Percentiles rank a stretch among this genome's conserved stretches.
Conservation (phyloP, 2,113 vertebrate species). For the Chamaetylas fuelleborni region DNA sequence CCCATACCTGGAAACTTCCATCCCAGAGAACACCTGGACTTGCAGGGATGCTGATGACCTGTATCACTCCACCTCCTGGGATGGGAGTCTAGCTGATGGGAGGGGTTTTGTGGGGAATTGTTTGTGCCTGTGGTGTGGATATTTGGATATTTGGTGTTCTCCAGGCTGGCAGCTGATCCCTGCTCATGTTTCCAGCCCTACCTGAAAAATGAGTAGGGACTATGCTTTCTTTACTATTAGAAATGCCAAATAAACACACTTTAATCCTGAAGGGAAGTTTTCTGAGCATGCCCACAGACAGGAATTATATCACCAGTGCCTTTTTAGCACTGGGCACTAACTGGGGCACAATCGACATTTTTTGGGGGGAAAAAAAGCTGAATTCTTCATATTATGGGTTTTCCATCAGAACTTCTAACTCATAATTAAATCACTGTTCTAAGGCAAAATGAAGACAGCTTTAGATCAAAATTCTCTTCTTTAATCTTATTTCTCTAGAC, state of each 20-base stretch:
- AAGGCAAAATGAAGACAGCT: neutral
- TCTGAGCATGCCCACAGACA: rapidly evolving
- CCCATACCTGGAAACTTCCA: rapidly evolving
- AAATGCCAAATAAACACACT: neutral
- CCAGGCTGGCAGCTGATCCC: neutral
- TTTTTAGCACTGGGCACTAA: neutral
- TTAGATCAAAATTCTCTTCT: neutral
- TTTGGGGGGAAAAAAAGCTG: neutral
- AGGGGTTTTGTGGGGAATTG: neutral
- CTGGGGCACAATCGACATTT: neutral
- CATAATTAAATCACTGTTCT: neutral
- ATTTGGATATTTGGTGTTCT: neutral
- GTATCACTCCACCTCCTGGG: neutral
- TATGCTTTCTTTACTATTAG: neutral
- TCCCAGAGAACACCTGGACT: neutral
- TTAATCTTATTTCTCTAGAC: neutral
- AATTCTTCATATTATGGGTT: neutral
- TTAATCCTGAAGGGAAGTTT: neutral
- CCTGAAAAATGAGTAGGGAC: neutral
- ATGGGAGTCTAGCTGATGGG: neutral
- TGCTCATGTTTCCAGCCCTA: neutral
- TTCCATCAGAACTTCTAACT: neutral
- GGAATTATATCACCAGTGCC: neutral
- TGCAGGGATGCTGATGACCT: neutral
- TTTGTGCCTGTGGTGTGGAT: neutral